Conservation (phyloP, 2,888 invertebrate genomes). For the Alitta virens region DNA sequence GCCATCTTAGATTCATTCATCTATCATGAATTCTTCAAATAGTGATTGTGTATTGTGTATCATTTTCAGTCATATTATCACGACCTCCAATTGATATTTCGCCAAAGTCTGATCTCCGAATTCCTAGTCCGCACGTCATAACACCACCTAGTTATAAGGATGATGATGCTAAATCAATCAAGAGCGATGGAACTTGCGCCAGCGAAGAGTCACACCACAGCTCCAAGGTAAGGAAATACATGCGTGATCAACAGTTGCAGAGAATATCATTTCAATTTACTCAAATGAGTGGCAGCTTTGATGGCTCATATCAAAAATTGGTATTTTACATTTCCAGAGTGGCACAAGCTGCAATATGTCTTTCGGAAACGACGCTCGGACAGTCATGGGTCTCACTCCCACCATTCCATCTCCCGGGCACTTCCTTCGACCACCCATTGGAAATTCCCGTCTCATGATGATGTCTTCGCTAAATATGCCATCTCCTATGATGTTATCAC, state of each 20-base stretch:
- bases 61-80: too few species aligned
- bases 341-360: background rate
- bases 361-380: background rate
- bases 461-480: background rate
- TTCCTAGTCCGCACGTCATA: background rate
- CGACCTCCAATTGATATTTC: background rate
- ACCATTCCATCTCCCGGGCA: background rate
- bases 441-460: background rate
- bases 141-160: constrained; percentile 9
- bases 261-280: too few species aligned
- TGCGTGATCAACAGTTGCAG: background rate
- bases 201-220: constrained; percentile 17
- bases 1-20: too few species aligned
- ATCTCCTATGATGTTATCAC: background rate
- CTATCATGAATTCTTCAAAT: too few species aligned
- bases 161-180: constrained; percentile 8
- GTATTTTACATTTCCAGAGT: background rate
- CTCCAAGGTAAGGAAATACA: constrained; percentile 6
- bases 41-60: too few species aligned
- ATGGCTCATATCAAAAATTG: background rate
- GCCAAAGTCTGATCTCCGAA: background rate
- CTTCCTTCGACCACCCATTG: background rate
- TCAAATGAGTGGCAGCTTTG: too few species aligned
- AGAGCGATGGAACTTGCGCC: constrained; percentile 10
- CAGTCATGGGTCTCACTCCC: background rate